Conservation (phyloP, 2,797 vertebrate species). For the Florisuga fusca region DNA sequence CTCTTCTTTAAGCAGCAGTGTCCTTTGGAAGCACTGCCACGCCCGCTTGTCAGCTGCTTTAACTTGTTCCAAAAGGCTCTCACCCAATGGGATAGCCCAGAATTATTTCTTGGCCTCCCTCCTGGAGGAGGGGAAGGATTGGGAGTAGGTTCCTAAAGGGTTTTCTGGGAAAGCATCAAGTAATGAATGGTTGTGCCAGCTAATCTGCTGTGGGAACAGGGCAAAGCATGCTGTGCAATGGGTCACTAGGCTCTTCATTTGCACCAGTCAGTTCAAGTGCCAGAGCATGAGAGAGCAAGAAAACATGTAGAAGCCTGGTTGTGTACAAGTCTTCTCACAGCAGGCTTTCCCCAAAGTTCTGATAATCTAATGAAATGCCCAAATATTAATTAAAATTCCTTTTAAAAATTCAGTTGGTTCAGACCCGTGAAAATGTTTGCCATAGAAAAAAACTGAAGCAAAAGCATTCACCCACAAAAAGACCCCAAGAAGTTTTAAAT, state of each 20-base stretch:
- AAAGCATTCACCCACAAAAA: neutral
- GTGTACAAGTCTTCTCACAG: neutral
- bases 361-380: neutral
- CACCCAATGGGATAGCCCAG: slow-evolving; percentile 2
- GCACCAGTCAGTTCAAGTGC: neutral
- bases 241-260: slow-evolving; percentile 7
- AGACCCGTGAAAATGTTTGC: neutral
- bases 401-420: neutral
- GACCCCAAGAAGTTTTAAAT: neutral
- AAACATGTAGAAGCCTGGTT: neutral
- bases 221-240: neutral
- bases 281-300: neutral
- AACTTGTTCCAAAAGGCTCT: slow-evolving; percentile 35
- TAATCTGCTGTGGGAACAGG: slow-evolving; percentile 54
- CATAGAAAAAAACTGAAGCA: neutral
- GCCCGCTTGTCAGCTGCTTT: slow-evolving; percentile 22
- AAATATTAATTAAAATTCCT: no score
- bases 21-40: slow-evolving; percentile 36
- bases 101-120: slow-evolving; percentile 48
- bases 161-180: slow-evolving; percentile 55
- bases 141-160: slow-evolving; percentile 22
- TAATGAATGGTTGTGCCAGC: slow-evolving; percentile 43
- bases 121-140: slow-evolving; percentile 6
- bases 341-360: neutral
- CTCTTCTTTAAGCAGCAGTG: slow-evolving; percentile 27